phyloP scores from a whole-genome alignment of 2,797 vertebrate genomes.

The Gallinago nigripennis region DNA sequence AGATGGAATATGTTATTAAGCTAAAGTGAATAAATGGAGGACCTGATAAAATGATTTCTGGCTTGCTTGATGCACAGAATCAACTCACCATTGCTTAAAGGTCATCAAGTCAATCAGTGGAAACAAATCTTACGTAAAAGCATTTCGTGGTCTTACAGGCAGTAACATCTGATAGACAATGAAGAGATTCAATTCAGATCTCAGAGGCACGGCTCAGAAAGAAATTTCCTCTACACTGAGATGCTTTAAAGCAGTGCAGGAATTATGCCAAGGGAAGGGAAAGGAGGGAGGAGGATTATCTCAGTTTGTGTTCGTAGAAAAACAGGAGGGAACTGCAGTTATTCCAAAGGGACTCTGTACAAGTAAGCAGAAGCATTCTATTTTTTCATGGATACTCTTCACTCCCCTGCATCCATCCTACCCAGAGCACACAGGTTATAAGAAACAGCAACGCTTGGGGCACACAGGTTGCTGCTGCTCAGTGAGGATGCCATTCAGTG shows the following conservation, averaged over 20 bases:
- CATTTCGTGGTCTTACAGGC: neutral
- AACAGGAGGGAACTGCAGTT: neutral
- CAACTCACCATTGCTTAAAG: neutral
- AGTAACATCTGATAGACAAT: neutral
- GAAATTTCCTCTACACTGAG: neutral
- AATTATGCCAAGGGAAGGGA: neutral
- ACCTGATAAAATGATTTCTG: neutral
- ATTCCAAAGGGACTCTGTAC: neutral
- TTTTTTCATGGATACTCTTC: neutral
- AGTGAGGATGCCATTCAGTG: neutral
- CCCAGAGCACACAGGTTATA: neutral
- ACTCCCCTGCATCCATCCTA: neutral
- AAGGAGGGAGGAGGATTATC: neutral
- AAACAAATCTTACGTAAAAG: neutral
- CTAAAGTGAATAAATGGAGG: neutral
- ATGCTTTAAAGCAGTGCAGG: neutral
- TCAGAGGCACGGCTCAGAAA: neutral
- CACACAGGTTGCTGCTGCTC: neutral
- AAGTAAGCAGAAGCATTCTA: neutral
- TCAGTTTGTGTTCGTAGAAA: neutral
- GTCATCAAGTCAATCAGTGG: neutral
- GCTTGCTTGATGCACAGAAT: neutral
- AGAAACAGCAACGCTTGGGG: neutral
- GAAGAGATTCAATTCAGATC: neutral
- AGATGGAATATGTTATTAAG: neutral